These are phyloP conservation scores for Seriola quinqueradiata DNA, from an alignment of 2,113 vertebrate genomes.

Conservation along the genomic window DNA sequence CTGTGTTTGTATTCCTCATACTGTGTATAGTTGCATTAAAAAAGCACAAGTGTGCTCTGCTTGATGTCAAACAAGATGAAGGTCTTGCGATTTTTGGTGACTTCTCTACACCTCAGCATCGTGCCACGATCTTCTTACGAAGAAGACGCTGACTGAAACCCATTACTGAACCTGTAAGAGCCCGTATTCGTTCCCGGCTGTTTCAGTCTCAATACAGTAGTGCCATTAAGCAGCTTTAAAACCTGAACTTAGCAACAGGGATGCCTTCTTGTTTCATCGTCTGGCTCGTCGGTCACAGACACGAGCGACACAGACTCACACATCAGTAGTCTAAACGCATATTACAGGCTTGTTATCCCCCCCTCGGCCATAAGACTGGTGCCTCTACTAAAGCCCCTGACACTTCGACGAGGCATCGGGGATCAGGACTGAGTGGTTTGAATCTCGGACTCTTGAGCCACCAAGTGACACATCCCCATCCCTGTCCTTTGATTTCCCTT, in stretches of 20 bases:
- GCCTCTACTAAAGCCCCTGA: conserved; percentile 60
- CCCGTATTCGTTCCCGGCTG: neutral
- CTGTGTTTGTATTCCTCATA: neutral
- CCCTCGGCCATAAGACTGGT: conserved; percentile 38
- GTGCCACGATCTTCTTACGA: neutral
- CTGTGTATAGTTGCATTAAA: neutral
- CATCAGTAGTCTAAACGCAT: conserved; percentile 53
- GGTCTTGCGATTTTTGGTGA: neutral
- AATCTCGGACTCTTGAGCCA: conserved; percentile 58
- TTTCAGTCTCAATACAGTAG: neutral
- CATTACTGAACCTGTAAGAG: neutral
- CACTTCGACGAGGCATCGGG: conserved; percentile 31
- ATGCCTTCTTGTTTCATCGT: conserved; percentile 18
- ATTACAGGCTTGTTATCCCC: conserved; percentile 46
- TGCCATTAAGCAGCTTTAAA: conserved; percentile 12
- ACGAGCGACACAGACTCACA: conserved; percentile 15
- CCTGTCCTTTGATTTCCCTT: neutral
- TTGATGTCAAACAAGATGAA: neutral
- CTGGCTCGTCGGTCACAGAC: neutral
- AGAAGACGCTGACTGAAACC: neutral
- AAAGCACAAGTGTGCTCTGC: neutral
- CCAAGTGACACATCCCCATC: conserved; percentile 49
- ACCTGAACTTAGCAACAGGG: neutral
- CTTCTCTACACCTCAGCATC: neutral
- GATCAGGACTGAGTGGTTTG: conserved; percentile 67